A percentile compares a stretch with the other conserved stretches of the same genome.
phyloP scores from a whole-genome alignment of 2,888 invertebrate species.

The Rhamnusium bicolor region DNA sequence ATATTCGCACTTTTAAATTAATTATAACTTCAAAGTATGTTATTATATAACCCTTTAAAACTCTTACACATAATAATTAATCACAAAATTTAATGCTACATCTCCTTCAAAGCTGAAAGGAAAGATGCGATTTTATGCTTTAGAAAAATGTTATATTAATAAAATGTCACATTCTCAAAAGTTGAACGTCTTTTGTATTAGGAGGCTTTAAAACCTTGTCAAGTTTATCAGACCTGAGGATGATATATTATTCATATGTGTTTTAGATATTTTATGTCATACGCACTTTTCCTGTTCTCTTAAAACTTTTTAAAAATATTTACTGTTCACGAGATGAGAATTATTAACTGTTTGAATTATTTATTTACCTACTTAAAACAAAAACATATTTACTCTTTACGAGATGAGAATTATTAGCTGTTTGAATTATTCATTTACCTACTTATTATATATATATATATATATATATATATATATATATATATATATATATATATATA shows the following conservation, averaged over 20 bases:
- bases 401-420: no score
- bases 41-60: not conserved
- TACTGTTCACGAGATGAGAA: no score
- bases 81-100: not conserved
- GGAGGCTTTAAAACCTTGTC: not conserved
- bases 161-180: not conserved
- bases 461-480: no score
- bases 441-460: no score
- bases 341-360: no score
- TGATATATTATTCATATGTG: not conserved
- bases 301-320: not conserved
- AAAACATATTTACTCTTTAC: no score
- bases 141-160: not conserved
- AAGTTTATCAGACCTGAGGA: not conserved
- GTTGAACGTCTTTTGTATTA: not conserved
- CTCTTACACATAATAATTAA: not conserved
- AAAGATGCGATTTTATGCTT: not conserved
- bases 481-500: no score
- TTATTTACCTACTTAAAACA: no score
- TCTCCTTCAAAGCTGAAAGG: not conserved
- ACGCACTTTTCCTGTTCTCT: not conserved
- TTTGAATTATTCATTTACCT: no score
- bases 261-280: not conserved
- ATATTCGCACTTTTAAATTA: not conserved
- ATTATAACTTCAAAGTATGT: not conserved